Base-by-base conservation (phyloP, 1,140 invertebrate species). In the Calephelis virginiensis region DNA sequence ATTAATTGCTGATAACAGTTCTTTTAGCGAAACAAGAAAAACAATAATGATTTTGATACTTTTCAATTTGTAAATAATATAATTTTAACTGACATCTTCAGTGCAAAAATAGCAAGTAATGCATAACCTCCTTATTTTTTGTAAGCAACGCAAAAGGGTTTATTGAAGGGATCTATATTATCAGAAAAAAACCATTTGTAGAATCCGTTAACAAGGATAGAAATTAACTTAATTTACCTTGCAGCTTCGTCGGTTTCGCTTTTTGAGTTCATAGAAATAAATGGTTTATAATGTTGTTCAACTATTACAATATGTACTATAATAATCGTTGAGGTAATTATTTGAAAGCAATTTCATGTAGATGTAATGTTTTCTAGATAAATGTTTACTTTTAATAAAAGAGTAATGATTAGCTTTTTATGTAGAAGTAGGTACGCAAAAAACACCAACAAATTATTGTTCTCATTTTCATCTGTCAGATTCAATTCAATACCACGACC, bases 251-350 rank as follows among this genome's bases (percentile, higher is more conserved):
- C 90, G 88, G 82, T 85, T 85, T 91, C 86, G 78, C 86, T 88
- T 84, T 91, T 90, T 73, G 90, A 86, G 90, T 89, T 92, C 90
- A 92, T 92, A 90, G 90, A 92, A 91, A 86, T 85, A 79, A 82
- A 76, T 83, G 72, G 71, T 82, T 70, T 79, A 66, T 49, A 73
- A 73, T 65, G 68, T 77, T 81, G 79, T 82, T 72, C 64, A 79
- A 78, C 73, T 75, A 72, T 68, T 82, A 80, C 56, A 75, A 63
- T 60, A 64, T 72, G 46, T 67, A 77, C 70, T 69, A 80, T 77
- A 71, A 75, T 72, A 83, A 85, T 83, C 75, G 66, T 74, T 76
- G 67, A 66, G 67, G 70, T 48, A 65, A 78, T 59, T 71, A 68
- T 45, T 62, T 63, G 63, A 77, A 77, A 59, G n/a, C 56, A 59